A percentile compares a stretch with the other conserved stretches of the same genome.
These are phyloP conservation scores for Cyprinodon diabolis DNA, from an alignment of 2,797 vertebrate genomes.

Conservation along the genomic window DNA sequence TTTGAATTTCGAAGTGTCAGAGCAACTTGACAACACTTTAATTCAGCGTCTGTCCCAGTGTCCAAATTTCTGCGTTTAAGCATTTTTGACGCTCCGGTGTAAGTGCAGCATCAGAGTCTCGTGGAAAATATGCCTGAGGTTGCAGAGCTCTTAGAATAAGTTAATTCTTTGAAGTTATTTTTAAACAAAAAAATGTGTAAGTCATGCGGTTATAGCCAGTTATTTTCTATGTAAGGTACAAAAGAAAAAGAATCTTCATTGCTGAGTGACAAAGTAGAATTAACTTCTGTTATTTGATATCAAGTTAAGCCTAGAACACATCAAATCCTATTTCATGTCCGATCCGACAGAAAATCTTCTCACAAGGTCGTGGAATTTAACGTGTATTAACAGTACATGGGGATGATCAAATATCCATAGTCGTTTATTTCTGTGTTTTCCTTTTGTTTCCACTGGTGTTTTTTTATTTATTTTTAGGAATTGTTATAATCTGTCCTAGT, in stretches of 20 bases:
- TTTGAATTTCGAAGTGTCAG: too few species aligned
- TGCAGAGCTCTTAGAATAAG: neutral
- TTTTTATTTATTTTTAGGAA: too few species aligned
- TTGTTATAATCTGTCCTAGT: too few species aligned
- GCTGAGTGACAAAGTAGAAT: neutral
- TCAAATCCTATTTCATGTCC: too few species aligned
- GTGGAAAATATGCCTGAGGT: slow-evolving; percentile 1
- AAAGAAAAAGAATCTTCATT: neutral
- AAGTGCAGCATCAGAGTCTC: neutral
- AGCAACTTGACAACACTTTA: too few species aligned
- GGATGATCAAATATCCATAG: too few species aligned
- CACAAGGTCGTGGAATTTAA: too few species aligned
- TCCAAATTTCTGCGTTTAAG: neutral
- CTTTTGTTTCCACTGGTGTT: too few species aligned
- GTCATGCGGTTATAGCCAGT: neutral
- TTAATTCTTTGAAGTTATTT: neutral
- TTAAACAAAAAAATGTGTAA: neutral
- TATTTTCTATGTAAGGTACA: neutral
- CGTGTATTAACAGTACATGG: too few species aligned
- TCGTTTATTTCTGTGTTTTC: too few species aligned
- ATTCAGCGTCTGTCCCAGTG: neutral
- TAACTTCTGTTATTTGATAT: neutral
- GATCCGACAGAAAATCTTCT: too few species aligned
- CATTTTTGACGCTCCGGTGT: too few species aligned
- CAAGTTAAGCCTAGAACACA: neutral